Percentiles rank a stretch among this genome's conserved stretches.
phyloP scores from a whole-genome alignment of 1,140 invertebrate species.

The Augochlora pura region DNA sequence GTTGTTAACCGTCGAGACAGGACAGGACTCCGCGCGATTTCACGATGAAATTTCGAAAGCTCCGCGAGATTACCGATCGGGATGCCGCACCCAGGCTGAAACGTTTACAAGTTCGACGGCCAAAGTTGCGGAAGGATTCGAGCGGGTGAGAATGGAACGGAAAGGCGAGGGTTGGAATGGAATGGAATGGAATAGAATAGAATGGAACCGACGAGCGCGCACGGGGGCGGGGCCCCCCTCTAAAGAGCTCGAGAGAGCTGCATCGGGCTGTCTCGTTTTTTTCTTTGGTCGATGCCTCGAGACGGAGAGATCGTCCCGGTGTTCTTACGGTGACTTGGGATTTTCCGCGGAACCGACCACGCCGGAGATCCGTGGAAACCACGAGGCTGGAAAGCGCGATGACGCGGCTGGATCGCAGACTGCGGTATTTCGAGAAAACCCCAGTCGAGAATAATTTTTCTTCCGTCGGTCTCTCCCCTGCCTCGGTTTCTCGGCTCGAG shows the following conservation, averaged over 20 bases:
- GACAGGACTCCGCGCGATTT: background rate
- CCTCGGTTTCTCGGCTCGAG: background rate
- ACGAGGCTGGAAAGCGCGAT: conserved; percentile 21
- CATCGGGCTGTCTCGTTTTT: conserved; percentile 14
- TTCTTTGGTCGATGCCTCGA: conserved; percentile 40
- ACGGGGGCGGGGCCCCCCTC: background rate
- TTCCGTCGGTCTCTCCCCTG: background rate
- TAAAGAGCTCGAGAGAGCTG: conserved; percentile 24
- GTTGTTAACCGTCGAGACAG: conserved; percentile 34
- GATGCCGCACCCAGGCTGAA: background rate
- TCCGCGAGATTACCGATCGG: too few species aligned
- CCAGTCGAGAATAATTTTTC: background rate
- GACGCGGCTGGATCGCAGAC: background rate
- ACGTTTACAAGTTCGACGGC: background rate
- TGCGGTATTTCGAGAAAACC: background rate
- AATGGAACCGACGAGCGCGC: conserved; percentile 1
- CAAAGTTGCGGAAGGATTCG: background rate
- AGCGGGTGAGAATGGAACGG: too few species aligned
- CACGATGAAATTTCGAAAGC: background rate
- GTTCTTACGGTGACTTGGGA: conserved; percentile 32
- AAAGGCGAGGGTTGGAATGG: background rate
- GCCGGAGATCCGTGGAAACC: conserved; percentile 14
- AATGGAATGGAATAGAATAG: background rate
- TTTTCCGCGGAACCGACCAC: conserved; percentile 18
- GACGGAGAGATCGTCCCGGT: conserved; percentile 9